These are phyloP conservation scores for Labeo rohita DNA, from an alignment of 2,113 vertebrate genomes.

Conservation along the genomic window DNA sequence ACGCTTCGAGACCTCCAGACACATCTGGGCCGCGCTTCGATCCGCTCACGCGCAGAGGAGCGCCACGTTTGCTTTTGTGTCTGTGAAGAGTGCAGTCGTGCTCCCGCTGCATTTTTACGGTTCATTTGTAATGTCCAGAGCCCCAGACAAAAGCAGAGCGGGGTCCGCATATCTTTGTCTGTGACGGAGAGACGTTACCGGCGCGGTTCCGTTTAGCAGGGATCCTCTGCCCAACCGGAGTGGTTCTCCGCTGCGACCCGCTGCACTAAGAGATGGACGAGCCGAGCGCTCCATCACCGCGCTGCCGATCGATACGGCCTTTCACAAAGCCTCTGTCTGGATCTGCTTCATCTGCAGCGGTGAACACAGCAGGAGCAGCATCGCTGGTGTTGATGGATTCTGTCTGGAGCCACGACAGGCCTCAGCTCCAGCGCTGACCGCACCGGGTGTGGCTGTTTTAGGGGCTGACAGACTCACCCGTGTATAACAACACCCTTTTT, in stretches of 20 bases:
- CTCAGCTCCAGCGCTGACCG: background rate
- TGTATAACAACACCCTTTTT: too few species aligned
- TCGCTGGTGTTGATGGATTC: conserved; percentile 33
- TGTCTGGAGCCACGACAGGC: conserved; percentile 13
- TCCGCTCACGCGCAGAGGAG: background rate
- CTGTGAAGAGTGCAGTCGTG: too few species aligned
- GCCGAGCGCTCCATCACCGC: conserved; percentile 1
- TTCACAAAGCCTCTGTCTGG: conserved; percentile 45
- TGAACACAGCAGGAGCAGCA: conserved; percentile 30
- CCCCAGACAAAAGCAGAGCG: background rate
- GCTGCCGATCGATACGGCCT: conserved; percentile 49
- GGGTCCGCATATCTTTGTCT: background rate
- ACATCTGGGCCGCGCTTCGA: background rate
- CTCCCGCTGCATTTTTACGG: background rate
- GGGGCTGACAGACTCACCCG: too few species aligned
- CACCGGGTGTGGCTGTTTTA: too few species aligned
- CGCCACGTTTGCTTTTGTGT: background rate
- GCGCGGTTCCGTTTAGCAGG: background rate
- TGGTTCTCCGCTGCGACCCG: background rate
- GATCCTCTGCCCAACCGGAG: conserved; percentile 34
- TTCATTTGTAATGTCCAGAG: background rate
- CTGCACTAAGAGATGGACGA: background rate
- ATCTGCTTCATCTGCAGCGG: conserved; percentile 31
- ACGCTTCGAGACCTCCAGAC: background rate
- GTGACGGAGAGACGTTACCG: background rate